phyloP scores from a whole-genome alignment of 2,888 invertebrate genomes.

The Sminthurides aquaticus region DNA sequence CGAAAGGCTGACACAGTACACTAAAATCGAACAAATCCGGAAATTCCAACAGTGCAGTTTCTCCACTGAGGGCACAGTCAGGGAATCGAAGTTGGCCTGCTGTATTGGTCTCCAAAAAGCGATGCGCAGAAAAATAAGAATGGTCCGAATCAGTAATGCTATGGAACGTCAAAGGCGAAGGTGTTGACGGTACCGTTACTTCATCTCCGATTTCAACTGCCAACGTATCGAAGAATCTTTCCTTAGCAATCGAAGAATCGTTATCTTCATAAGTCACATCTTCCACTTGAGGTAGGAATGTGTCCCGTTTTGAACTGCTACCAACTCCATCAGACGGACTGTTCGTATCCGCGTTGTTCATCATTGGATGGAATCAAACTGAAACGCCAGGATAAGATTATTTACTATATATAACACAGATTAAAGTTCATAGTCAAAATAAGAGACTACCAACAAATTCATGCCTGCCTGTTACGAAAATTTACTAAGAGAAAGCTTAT shows the following conservation, averaged over 20 bases:
- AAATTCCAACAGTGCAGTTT: constrained; percentile 6
- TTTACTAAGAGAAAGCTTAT: too few relatives aligned
- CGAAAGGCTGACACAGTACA: constrained; percentile 1
- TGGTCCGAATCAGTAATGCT: constrained; percentile 7
- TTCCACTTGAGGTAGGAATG: neutral
- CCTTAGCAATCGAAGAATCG: neutral
- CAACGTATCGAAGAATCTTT: neutral
- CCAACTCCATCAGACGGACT: too few relatives aligned
- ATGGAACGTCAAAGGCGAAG: constrained; percentile 5
- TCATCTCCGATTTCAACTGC: constrained; percentile 17
- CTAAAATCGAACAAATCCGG: constrained; percentile 16
- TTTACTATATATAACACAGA: too few relatives aligned
- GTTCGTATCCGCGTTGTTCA: neutral
- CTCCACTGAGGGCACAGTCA: neutral
- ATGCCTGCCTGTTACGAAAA: too few relatives aligned
- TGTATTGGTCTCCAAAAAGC: neutral
- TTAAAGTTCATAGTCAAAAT: neutral
- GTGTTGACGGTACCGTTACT: constrained; percentile 2
- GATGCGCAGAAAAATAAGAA: constrained; percentile 12
- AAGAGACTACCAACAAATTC: neutral
- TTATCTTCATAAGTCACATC: too few relatives aligned
- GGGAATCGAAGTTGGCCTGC: too few relatives aligned
- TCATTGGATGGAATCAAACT: neutral
- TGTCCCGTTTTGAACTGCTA: neutral
- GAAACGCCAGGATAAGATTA: neutral